These are phyloP conservation scores for Folsomia candida DNA, from an alignment of 2,888 invertebrate genomes.

Conservation along the genomic window DNA sequence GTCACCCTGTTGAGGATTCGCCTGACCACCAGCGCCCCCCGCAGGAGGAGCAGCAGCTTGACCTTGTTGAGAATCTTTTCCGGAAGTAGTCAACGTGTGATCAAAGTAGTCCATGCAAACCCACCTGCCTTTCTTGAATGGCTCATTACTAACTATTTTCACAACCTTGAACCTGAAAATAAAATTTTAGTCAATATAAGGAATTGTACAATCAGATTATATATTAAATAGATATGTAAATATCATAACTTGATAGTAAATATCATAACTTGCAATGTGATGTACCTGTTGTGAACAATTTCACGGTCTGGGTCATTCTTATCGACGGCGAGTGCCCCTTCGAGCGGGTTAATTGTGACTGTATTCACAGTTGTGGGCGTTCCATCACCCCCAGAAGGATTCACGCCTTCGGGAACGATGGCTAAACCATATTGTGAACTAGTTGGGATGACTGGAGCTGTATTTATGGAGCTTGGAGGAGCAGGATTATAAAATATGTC, in stretches of 20 bases:
- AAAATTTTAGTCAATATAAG: neutral
- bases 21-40: neutral
- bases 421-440: conserved; percentile 79
- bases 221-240: neutral
- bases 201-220: neutral
- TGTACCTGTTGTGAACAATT: conserved; percentile 45
- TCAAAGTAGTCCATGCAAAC: conserved; percentile 91
- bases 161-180: conserved; percentile 79
- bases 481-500: conserved; percentile 72
- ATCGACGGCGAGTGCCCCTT: conserved; percentile 15
- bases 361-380: conserved; percentile 23
- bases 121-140: conserved; percentile 88
- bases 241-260: neutral
- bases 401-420: conserved; percentile 62
- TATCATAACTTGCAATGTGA: neutral
- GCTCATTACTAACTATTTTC: conserved; percentile 93
- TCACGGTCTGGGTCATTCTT: conserved; percentile 43
- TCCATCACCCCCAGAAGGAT: conserved; percentile 26
- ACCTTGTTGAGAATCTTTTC: conserved; percentile 22
- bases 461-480: conserved; percentile 65
- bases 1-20: too few relatives aligned
- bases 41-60: conserved; percentile 33
- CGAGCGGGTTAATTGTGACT: neutral
- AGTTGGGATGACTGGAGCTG: conserved; percentile 77
- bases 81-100: conserved; percentile 45